phyloP scores from a whole-genome alignment of 2,888 invertebrate species.

The Carterocephalus palaemon region DNA sequence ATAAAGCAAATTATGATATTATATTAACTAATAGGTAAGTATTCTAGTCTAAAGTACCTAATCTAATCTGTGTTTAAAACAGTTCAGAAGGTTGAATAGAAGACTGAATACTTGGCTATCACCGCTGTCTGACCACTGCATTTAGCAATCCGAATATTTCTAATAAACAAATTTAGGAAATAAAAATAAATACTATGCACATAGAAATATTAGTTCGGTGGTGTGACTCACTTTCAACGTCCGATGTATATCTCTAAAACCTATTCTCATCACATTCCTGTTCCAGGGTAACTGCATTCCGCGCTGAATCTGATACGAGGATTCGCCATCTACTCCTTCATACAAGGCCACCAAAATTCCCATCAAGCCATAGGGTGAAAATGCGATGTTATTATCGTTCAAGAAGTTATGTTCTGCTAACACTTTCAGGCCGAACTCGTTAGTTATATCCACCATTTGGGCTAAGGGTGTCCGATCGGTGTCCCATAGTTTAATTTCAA shows the following conservation, averaged over 20 bases:
- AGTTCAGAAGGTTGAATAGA: too few relatives aligned
- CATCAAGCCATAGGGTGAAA: conserved; percentile 90
- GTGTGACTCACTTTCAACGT: conserved; percentile 84
- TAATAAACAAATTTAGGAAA: too few relatives aligned
- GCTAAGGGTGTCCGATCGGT: conserved; percentile 80
- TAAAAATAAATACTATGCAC: background rate
- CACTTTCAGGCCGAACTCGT: conserved; percentile 84
- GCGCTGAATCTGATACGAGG: conserved; percentile 84
- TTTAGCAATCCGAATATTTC: too few relatives aligned
- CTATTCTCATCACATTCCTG: conserved; percentile 85
- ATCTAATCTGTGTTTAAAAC: too few relatives aligned
- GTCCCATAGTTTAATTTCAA: conserved; percentile 71
- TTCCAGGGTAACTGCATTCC: conserved; percentile 85
- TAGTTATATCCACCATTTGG: conserved; percentile 88
- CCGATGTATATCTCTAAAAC: conserved; percentile 89
- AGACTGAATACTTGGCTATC: too few relatives aligned
- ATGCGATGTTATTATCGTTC: conserved; percentile 88
- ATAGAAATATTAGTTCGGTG: background rate
- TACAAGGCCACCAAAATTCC: conserved; percentile 88
- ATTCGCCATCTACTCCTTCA: conserved; percentile 87
- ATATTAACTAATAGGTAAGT: too few relatives aligned
- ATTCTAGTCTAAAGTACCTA: too few relatives aligned
- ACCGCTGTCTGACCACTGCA: too few relatives aligned
- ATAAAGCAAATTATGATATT: too few relatives aligned
- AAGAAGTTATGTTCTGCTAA: conserved; percentile 84